A percentile compares a stretch with the other conserved stretches of the same genome.
Evolutionary conservation across 2,888 invertebrate genomes (phyloP).

Genomic region (Pristionchus entomophagus): DNA sequence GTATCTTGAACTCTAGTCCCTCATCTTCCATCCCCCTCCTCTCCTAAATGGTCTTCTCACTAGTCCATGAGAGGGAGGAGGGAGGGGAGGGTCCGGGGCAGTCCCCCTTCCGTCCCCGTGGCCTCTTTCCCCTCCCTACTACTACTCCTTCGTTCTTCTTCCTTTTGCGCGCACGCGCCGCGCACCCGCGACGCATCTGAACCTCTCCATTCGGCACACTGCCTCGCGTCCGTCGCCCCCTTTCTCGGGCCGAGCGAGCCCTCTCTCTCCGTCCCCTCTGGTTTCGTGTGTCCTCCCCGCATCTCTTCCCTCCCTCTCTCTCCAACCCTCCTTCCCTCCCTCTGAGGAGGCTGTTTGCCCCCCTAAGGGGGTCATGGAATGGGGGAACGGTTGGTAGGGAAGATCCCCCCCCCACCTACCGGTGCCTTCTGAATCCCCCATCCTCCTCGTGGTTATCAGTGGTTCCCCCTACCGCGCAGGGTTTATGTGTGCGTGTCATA

Average conservation of each 20-base stretch:
- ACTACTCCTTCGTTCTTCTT: slow-evolving; percentile 4
- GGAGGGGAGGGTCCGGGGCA: no score
- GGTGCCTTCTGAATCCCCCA: background rate
- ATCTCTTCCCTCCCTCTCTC: background rate
- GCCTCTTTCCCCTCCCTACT: background rate
- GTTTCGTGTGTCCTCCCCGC: no score
- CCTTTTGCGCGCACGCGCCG: slow-evolving; percentile 21
- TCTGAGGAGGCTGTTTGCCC: background rate
- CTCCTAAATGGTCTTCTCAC: slow-evolving; percentile 10
- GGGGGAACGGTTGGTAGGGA: background rate
- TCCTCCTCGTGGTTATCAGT: background rate
- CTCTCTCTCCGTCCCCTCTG: background rate
- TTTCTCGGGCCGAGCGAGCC: background rate
- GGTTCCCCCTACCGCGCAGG: background rate
- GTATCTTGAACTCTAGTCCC: no score
- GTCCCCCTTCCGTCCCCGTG: background rate
- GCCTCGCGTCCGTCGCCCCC: background rate
- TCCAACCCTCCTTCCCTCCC: background rate
- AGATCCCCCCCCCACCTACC: background rate
- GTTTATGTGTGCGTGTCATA: no score
- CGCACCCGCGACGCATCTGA: background rate
- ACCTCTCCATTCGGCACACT: slow-evolving; percentile 1
- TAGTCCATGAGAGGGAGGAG: no score
- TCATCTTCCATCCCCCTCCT: slow-evolving; percentile 18
- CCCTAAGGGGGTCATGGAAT: slow-evolving; percentile 33